Evolutionary conservation across 2,888 invertebrate species (phyloP).

Genomic region (Eurytoma californica): DNA sequence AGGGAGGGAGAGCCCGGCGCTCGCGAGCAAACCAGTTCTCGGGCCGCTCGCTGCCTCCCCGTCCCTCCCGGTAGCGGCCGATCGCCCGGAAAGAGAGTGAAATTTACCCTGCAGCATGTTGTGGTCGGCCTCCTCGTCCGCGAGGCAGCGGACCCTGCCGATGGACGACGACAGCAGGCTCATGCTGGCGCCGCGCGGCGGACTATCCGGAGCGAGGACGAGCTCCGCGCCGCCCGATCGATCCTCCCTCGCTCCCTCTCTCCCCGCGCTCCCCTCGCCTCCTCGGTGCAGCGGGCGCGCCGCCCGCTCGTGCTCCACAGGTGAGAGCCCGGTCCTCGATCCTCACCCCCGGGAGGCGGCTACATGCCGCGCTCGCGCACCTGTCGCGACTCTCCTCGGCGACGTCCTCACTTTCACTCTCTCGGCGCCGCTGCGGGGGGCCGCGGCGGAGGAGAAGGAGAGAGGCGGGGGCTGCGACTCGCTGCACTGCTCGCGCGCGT

Average conservation of each 20-base stretch:
- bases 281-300: neutral
- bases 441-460: neutral
- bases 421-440: neutral
- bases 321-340: neutral
- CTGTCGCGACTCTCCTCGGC: neutral
- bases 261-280: neutral
- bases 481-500: constrained; percentile 6
- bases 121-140: constrained; percentile 73
- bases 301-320: neutral
- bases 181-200: constrained; percentile 60
- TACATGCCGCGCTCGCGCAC: neutral
- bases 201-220: constrained; percentile 41
- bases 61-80: neutral
- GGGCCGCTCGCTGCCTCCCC: constrained; percentile 1
- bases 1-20: neutral
- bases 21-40: constrained; percentile 36
- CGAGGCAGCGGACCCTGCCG: constrained; percentile 67
- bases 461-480: neutral
- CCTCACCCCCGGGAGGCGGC: neutral
- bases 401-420: neutral
- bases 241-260: neutral
- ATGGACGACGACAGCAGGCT: constrained; percentile 70
- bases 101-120: constrained; percentile 75
- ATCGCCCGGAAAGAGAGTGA: constrained; percentile 48
- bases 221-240: constrained; percentile 5